Evolutionary conservation across 2,888 invertebrate species (phyloP).

Genomic region (Norana najaformis): DNA sequence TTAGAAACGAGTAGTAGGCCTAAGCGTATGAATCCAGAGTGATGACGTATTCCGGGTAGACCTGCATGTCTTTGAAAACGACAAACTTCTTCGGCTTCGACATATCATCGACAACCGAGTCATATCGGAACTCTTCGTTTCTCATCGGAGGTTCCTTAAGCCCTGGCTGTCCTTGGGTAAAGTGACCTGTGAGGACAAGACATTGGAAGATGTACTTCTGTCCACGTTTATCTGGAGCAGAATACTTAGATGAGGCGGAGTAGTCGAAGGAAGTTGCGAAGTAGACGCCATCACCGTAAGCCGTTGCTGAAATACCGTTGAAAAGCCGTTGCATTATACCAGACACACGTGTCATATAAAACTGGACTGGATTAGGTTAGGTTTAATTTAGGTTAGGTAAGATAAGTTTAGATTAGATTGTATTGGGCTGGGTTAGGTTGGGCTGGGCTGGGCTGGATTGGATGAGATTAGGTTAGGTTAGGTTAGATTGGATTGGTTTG

Average conservation of each 20-base stretch:
- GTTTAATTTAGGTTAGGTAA: too few species aligned
- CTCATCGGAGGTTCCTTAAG: slow-evolving; percentile 29
- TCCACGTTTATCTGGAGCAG: slow-evolving; percentile 30
- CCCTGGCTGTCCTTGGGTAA: neutral
- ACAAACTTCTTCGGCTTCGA: slow-evolving; percentile 49
- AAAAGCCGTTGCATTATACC: neutral
- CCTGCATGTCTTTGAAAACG: slow-evolving; percentile 55
- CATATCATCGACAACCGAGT: slow-evolving; percentile 50
- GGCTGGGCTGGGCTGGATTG: too few species aligned
- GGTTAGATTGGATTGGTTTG: too few species aligned
- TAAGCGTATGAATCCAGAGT: neutral
- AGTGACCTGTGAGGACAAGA: slow-evolving; percentile 36
- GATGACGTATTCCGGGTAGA: slow-evolving; percentile 56
- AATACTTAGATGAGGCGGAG: slow-evolving; percentile 33
- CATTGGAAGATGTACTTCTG: slow-evolving; percentile 35
- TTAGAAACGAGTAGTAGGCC: neutral
- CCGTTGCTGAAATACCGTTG: slow-evolving; percentile 46
- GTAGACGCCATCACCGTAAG: slow-evolving; percentile 54
- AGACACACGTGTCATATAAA: neutral
- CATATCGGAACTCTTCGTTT: slow-evolving; percentile 41
- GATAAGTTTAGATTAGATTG: too few species aligned
- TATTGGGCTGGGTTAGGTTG: too few species aligned
- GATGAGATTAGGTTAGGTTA: too few species aligned
- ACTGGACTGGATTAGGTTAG: too few species aligned
- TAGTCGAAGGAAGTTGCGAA: slow-evolving; percentile 45